Base-by-base conservation (phyloP, 1,140 invertebrate genomes). In the Musca domestica region DNA sequence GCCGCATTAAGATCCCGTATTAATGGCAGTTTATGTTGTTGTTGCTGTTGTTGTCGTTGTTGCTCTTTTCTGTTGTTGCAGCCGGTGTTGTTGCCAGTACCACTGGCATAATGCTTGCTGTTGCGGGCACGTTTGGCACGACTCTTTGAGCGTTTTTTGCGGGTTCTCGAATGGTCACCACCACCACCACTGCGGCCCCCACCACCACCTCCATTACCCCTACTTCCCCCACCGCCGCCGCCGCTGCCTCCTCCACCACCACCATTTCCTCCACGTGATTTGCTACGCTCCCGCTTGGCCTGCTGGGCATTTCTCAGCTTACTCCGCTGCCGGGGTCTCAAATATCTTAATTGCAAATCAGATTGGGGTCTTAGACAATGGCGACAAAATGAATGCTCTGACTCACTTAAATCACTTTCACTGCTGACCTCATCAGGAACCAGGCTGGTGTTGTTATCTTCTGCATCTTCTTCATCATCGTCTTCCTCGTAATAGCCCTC, bases 341-440 rank as follows among this genome's bases (percentile, higher is more conserved):
- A 17, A 56, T 69, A 67, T 46, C 64, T 69, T 15, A 73, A 69
- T 19, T 71, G 67, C 58, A 73, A 61, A 48, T 76, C 71, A 22
- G 69, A 68, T 51, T 78, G 74, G 10, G 76, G 73, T 6, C 76
- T 74, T 27, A 71, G 71, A 67, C 78, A 80, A 67, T 80, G 77
- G 6, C 76, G 74, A 68, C 76, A 78, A 56, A 72, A 67, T 51
- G 66, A 65, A 10, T 47, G 20, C 6, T 54, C 23, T 14, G 46
- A 23, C 7, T 70, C 69, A 46, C 47, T 61, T 17, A 52, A 27
- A 10, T 46, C 58, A 67, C 51, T 47, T 14, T 20, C 47, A 34
- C 58, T 52, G 47, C 49, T 69, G 49, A 65, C 67, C 9, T 63
- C 58, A n/a, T 64, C 17, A 64, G 23, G 30, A 52, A 46, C 27